Evolutionary conservation across 2,888 invertebrate species (phyloP), one percentile per base, ranked within the genome.

Genomic region (Xestia sexstrigata): DNA sequence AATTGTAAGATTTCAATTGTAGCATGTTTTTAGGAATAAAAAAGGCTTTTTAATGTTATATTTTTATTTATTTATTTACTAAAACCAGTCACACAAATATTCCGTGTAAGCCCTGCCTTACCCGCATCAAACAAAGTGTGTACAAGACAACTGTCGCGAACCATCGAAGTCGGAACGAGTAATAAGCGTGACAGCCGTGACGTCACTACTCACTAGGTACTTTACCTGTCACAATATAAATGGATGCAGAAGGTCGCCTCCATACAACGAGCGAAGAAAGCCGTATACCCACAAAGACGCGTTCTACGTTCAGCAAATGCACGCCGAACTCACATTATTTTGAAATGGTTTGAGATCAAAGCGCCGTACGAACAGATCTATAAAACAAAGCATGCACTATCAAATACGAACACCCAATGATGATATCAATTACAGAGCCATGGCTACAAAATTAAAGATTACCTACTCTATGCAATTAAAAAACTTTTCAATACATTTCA

Each of bases 181-280:
- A 52, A 76, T 82, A 73, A 73, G 63, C 60, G 65, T 62, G 68
- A 84, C 79, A 72, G 35, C 62, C 30, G 26, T 70, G 70, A 84
- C 85, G 73, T 81, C 65, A 81, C 74, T 74, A 2, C 62, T 72
- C 60, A 55, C n/a, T 20, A 72, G 13, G 52, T 62, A 66, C 60
- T 60, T 26, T 55, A 30, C n/a, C 7, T 65, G 7, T 42, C 42
- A 42, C 65, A 15, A 65, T 42, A 42, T 8, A 65, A 17, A 42
- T 42, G n/a, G 15, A 42, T 42, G 15, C 42, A 65, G n/a, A 42
- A 65, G 42, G 65, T n/a, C 15, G n/a, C 7, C n/a, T 65, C 7
- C 15, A 39, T 42, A 65, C 15, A 8, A 30, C 26, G 60, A 17
- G 17, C 8, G 20, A 60, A 30, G 1, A 60, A 20, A 17, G 0